Conservation (phyloP, 2,888 invertebrate species). For the Acronicta aceris region DNA sequence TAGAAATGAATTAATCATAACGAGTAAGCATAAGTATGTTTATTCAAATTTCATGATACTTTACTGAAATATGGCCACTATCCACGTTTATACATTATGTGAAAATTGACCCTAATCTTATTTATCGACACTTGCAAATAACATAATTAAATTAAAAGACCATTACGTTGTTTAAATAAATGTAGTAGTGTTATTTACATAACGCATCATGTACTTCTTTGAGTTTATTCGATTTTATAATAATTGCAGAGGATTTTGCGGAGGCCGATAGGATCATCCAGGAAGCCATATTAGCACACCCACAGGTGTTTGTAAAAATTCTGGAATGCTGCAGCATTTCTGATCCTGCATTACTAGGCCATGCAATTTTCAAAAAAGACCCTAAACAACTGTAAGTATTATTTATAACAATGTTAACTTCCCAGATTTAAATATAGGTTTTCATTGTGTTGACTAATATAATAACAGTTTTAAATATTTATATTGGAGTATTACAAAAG, state of each 20-base stretch:
- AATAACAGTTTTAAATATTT: too few species aligned
- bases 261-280: conserved; percentile 58
- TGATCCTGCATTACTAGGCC: not conserved
- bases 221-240: not conserved
- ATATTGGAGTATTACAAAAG: too few species aligned
- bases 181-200: not conserved
- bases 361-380: conserved; percentile 35
- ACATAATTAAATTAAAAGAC: too few species aligned
- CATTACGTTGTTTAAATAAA: not conserved
- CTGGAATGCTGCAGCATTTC: conserved; percentile 49
- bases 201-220: not conserved
- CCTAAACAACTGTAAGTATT: conserved; percentile 23
- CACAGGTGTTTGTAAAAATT: conserved; percentile 56
- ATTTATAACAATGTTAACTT: not conserved
- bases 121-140: too few species aligned
- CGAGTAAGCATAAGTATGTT: too few species aligned
- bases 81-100: too few species aligned
- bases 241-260: conserved; percentile 44
- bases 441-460: too few species aligned
- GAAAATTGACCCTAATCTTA: too few species aligned
- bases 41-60: too few species aligned
- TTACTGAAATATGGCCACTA: too few species aligned
- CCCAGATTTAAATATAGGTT: too few species aligned
- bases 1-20: too few species aligned
- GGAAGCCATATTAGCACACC: conserved; percentile 65